These are phyloP conservation scores for Atlantisia rogersi DNA, from an alignment of 2,113 vertebrate genomes.

Conservation along the genomic window DNA sequence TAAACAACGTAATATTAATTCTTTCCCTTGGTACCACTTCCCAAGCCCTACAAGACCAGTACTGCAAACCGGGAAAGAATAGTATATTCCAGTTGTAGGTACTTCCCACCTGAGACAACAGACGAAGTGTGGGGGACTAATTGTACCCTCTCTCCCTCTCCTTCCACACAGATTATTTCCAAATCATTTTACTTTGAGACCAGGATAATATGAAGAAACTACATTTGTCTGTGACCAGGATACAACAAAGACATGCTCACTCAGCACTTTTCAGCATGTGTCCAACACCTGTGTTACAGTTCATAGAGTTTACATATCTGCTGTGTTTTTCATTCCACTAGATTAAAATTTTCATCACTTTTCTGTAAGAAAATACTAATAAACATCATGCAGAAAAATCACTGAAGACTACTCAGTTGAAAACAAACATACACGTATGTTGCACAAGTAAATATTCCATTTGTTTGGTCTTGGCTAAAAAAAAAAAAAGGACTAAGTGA, in stretches of 20 bases:
- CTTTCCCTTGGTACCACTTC: not conserved
- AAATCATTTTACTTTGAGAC: not conserved
- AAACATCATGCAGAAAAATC: not conserved
- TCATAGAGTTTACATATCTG: not conserved
- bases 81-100: not conserved
- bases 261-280: conserved; percentile 2
- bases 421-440: not conserved
- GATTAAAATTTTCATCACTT: not conserved
- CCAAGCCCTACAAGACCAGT: not conserved
- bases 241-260: not conserved
- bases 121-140: not conserved
- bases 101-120: not conserved
- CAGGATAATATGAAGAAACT: conserved; percentile 16
- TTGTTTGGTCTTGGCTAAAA: not conserved
- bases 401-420: not conserved
- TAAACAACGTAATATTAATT: not conserved
- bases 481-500: not conserved
- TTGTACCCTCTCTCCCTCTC: not conserved
- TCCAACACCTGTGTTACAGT: not conserved
- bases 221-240: not conserved
- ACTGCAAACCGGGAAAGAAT: not conserved
- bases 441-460: not conserved
- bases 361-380: not conserved
- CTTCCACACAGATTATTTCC: not conserved
- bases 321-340: not conserved